These are phyloP conservation scores for Cistogaster globosa DNA, from an alignment of 2,888 invertebrate species.

Conservation along the genomic window DNA sequence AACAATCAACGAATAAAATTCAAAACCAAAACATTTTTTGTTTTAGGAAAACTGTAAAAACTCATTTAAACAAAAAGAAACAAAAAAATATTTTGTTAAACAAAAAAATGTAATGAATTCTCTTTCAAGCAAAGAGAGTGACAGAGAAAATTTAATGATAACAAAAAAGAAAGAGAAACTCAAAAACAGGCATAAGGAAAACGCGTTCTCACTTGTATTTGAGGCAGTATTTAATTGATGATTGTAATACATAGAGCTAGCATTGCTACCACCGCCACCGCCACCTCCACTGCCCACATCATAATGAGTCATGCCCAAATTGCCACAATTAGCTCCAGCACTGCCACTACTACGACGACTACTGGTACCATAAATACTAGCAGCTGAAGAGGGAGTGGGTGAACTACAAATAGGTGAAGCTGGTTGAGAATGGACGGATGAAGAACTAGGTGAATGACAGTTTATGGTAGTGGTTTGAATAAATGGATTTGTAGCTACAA, in stretches of 20 bases:
- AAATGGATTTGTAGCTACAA: slow-evolving; percentile 83
- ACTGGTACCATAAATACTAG: slow-evolving; percentile 73
- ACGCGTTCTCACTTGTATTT: slow-evolving; percentile 80
- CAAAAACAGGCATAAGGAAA: slow-evolving; percentile 73
- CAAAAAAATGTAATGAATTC: slow-evolving; percentile 41
- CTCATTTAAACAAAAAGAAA: too few relatives aligned
- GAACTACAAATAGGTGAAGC: slow-evolving; percentile 80
- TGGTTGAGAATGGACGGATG: slow-evolving; percentile 75
- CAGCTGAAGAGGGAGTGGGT: slow-evolving; percentile 75
- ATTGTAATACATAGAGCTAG: slow-evolving; percentile 74
- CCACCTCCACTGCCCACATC: slow-evolving; percentile 74
- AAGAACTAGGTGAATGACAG: slow-evolving; percentile 77
- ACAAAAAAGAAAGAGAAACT: slow-evolving; percentile 44
- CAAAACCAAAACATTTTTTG: slow-evolving; percentile 37
- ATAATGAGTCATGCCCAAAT: slow-evolving; percentile 75
- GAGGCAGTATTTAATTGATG: slow-evolving; percentile 65
- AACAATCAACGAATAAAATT: slow-evolving; percentile 30
- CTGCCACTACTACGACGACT: slow-evolving; percentile 71
- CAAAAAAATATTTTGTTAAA: too few relatives aligned
- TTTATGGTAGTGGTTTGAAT: slow-evolving; percentile 82
- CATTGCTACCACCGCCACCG: slow-evolving; percentile 74
- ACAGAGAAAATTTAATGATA: slow-evolving; percentile 27
- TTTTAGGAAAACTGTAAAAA: slow-evolving; percentile 22
- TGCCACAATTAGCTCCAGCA: slow-evolving; percentile 70
- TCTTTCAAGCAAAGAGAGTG: slow-evolving; percentile 45